These are phyloP conservation scores for Salvelinus sp. DNA, from an alignment of 2,113 vertebrate species.

Conservation along the genomic window DNA sequence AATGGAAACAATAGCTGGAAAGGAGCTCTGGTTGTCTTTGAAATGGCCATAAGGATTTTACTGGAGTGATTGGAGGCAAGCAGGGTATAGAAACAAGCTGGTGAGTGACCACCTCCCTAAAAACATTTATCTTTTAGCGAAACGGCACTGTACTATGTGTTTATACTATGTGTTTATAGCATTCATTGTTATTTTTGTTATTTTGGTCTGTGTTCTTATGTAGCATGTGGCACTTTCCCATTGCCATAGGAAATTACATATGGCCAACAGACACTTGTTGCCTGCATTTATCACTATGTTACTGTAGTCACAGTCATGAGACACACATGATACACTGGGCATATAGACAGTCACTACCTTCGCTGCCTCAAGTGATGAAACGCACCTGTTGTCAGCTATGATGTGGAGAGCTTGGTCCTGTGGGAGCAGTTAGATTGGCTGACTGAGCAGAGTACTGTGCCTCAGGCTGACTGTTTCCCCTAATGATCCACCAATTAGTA, in stretches of 20 bases:
- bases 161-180: not conserved
- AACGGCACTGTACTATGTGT: not conserved
- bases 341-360: too few species aligned
- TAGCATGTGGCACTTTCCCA: too few species aligned
- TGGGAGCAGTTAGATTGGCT: slow-evolving; percentile 36
- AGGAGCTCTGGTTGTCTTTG: slow-evolving; percentile 19
- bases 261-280: too few species aligned
- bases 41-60: slow-evolving; percentile 29
- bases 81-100: slow-evolving; percentile 12
- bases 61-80: slow-evolving; percentile 31
- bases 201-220: too few species aligned
- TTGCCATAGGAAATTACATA: too few species aligned
- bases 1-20: not conserved
- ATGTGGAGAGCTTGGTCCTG: not conserved
- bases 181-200: too few species aligned
- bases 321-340: too few species aligned
- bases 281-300: too few species aligned
- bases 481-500: slow-evolving; percentile 75
- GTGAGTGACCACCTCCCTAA: not conserved
- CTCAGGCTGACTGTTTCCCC: slow-evolving; percentile 51
- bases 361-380: not conserved
- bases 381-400: slow-evolving; percentile 6
- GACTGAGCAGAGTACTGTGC: slow-evolving; percentile 30
- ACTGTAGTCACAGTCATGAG: too few species aligned
- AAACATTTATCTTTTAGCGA: slow-evolving; percentile 1